Conservation (phyloP, 2,797 vertebrate genomes). For the Gallinago solitaria region DNA sequence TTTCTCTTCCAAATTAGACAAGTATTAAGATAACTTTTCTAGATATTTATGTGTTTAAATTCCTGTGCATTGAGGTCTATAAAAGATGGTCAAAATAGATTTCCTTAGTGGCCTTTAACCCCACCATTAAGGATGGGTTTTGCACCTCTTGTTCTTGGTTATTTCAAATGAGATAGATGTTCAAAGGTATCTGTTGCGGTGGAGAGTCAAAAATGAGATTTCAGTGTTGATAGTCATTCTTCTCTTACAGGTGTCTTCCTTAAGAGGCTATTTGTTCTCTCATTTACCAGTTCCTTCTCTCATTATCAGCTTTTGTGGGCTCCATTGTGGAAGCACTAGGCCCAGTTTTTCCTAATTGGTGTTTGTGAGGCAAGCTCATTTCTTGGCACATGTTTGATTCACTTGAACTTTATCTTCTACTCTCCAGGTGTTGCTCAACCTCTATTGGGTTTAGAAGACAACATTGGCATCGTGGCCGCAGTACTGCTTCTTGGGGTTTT, state of each 20-base stretch:
- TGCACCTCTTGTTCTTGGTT: neutral
- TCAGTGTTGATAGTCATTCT: neutral
- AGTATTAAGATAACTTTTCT: neutral
- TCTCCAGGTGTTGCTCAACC: neutral
- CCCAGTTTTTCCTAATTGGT: neutral
- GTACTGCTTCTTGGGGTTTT: rapidly evolving
- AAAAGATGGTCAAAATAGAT: neutral
- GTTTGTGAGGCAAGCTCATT: neutral
- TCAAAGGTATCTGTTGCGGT: neutral
- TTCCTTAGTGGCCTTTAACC: neutral
- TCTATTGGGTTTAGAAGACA: rapidly evolving
- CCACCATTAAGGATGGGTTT: neutral
- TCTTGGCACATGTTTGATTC: neutral
- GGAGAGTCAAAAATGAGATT: neutral
- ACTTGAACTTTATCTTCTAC: neutral
- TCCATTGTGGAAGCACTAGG: neutral
- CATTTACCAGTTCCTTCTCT: neutral
- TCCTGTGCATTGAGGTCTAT: neutral
- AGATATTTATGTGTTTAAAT: neutral
- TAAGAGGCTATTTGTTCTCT: neutral
- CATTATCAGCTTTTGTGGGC: neutral
- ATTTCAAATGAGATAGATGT: neutral
- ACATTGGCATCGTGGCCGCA: rapidly evolving
- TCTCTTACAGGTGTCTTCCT: neutral
- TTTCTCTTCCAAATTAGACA: neutral